Evolutionary conservation across 2,113 vertebrate species (phyloP).

Genomic region (Eudyptes chrysolophus): DNA sequence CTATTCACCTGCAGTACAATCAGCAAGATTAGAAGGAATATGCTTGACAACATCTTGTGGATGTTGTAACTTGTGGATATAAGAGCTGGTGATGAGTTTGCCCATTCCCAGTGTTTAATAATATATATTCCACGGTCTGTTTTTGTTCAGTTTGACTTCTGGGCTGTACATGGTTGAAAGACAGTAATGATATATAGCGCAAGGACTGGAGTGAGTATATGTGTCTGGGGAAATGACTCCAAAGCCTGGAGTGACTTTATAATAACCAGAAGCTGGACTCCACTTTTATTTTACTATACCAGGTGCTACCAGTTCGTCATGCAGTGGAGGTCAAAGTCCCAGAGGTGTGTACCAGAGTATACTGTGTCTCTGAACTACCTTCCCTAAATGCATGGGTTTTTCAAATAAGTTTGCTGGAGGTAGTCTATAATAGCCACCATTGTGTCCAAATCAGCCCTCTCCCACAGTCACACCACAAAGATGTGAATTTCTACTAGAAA

Average conservation of each 20-base stretch:
- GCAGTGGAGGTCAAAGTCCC: background rate
- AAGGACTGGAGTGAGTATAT: background rate
- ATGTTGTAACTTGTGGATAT: background rate
- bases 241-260: background rate
- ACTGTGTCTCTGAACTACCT: background rate
- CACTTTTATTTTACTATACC: background rate
- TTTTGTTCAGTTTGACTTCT: background rate
- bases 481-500: background rate
- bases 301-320: accelerated
- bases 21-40: background rate
- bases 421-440: background rate
- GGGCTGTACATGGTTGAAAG: background rate
- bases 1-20: background rate
- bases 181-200: background rate
- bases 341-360: background rate
- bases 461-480: background rate
- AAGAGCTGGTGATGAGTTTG: background rate
- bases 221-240: background rate
- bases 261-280: background rate
- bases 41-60: background rate
- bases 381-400: background rate
- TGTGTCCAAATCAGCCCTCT: background rate
- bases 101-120: background rate
- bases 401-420: background rate
- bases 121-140: background rate